Percentiles rank a stretch among this genome's conserved stretches.
Conservation (phyloP, 2,888 invertebrate genomes). For the Andrena praecox region DNA sequence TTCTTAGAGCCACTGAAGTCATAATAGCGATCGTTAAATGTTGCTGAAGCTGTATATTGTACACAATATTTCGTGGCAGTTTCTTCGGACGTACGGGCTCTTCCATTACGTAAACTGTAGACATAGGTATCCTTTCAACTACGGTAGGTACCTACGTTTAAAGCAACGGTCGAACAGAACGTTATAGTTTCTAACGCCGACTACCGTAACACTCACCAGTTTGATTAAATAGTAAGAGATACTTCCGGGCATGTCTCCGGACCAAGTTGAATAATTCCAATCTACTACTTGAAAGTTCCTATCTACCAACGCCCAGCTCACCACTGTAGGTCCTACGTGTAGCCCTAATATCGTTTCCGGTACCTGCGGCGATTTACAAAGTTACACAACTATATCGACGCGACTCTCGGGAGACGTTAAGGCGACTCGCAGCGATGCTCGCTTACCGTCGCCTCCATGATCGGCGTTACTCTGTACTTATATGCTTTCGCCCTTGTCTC, state of each 20-base stretch:
- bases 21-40: not conserved
- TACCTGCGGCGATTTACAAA: conserved; percentile 13
- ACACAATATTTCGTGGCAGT: rapidly evolving
- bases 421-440: not conserved
- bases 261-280: conserved; percentile 24
- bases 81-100: not conserved
- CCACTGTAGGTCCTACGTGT: conserved; percentile 34
- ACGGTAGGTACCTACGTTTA: conserved; percentile 28
- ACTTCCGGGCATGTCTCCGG: rapidly evolving
- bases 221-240: not conserved
- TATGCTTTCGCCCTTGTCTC: not conserved
- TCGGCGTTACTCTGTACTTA: not conserved
- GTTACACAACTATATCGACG: not conserved
- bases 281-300: conserved; percentile 19
- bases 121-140: conserved; percentile 27
- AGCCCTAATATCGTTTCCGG: conserved; percentile 42
- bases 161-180: not conserved
- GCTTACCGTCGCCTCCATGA: not conserved
- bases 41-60: not conserved
- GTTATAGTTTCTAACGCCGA: not conserved
- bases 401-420: not conserved
- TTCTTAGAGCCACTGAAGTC: not conserved
- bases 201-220: conserved; percentile 13
- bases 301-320: conserved; percentile 52
- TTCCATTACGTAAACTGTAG: conserved; percentile 50